These are phyloP conservation scores for Mnemiopsis leidyi DNA, from an alignment of 37 sponge, comb jelly and placozoan species.

Conservation along the genomic window DNA sequence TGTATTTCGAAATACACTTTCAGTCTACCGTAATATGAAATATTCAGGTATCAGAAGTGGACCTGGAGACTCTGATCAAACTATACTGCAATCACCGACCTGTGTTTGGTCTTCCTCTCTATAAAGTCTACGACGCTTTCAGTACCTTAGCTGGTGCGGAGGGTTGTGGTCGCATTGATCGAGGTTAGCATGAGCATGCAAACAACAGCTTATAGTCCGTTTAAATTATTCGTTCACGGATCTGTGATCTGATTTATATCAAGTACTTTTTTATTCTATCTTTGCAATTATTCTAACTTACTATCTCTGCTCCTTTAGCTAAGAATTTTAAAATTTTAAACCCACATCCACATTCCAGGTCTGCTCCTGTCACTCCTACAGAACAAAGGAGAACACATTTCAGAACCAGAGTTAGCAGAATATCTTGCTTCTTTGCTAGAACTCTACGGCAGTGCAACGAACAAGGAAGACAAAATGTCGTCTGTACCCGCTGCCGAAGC, in stretches of 20 bases:
- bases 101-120: slow-evolving; percentile 84
- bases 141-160: slow-evolving; percentile 69
- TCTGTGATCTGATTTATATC: too few relatives aligned
- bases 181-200: too few relatives aligned
- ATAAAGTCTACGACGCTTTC: slow-evolving; percentile 76
- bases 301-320: background rate
- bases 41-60: slow-evolving; percentile 63
- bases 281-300: too few relatives aligned
- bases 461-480: slow-evolving; percentile 58
- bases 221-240: too few relatives aligned
- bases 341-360: background rate
- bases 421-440: slow-evolving; percentile 83
- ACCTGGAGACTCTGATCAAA: slow-evolving; percentile 26
- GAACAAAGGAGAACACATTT: slow-evolving; percentile 85
- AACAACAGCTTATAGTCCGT: too few relatives aligned
- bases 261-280: too few relatives aligned
- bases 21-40: too few relatives aligned
- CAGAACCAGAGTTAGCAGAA: slow-evolving; percentile 89
- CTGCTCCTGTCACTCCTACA: slow-evolving; percentile 12
- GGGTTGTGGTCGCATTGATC: background rate
- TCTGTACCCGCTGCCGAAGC: background rate
- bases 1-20: too few relatives aligned
- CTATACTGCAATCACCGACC: slow-evolving; percentile 96
- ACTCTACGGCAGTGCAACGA: slow-evolving; percentile 45
- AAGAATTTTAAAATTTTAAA: too few relatives aligned